Evolutionary conservation across 1,140 invertebrate species (phyloP).

Genomic region (Lamellibrachia luymesi): DNA sequence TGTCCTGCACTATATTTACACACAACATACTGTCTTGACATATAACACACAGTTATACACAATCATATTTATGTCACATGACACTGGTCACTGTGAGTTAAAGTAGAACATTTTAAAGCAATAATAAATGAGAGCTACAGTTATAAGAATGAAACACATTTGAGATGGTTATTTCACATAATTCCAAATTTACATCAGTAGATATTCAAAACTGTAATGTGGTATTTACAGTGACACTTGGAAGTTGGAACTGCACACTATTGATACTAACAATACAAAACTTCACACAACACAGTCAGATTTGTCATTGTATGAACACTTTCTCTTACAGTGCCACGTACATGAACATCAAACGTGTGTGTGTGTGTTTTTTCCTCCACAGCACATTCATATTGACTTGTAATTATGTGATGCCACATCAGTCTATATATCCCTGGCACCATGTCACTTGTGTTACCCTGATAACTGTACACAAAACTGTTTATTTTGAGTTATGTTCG

Average conservation of each 20-base stretch:
- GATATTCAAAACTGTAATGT: no score
- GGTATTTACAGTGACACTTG: not conserved
- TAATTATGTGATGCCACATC: not conserved
- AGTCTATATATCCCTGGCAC: not conserved
- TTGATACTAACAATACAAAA: not conserved
- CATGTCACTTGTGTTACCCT: not conserved
- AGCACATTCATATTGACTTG: constrained; percentile 4
- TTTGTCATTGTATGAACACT: not conserved
- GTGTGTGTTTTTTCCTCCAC: not conserved
- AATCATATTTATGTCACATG: no score
- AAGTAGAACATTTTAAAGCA: no score
- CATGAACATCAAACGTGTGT: not conserved
- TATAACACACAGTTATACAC: no score
- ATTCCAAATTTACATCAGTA: not conserved
- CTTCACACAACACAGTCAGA: not conserved
- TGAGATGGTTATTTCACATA: not conserved
- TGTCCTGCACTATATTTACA: not conserved
- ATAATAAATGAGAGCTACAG: no score
- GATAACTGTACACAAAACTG: not conserved
- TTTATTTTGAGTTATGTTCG: not conserved
- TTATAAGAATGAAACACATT: not conserved
- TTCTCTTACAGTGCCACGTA: not conserved
- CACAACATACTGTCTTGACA: not conserved
- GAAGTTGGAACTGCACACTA: not conserved
- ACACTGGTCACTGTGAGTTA: no score